Evolutionary conservation across 2,888 invertebrate species (phyloP).

Genomic region (Hermodice carunculata): DNA sequence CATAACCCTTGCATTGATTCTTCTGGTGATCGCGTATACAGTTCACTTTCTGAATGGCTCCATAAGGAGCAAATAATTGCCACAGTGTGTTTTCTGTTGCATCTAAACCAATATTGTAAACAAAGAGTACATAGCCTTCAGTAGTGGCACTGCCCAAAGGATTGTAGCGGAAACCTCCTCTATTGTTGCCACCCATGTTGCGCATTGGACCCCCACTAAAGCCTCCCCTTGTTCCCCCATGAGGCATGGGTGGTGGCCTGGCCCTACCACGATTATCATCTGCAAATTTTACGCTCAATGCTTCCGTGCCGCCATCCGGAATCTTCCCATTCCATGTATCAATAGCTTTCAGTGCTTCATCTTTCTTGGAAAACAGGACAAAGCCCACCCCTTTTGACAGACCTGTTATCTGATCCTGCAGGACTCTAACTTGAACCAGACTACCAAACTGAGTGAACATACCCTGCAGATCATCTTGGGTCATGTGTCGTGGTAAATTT

Average conservation of each 20-base stretch:
- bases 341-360: conserved; percentile 82
- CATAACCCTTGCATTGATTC: conserved; percentile 67
- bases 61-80: conserved; percentile 68
- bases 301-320: conserved; percentile 71
- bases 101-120: conserved; percentile 69
- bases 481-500: conserved; percentile 79
- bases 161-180: neutral
- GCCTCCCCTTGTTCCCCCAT: neutral
- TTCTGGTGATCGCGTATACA: conserved; percentile 65
- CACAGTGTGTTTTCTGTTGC: conserved; percentile 67
- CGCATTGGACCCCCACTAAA: conserved; percentile 8
- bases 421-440: conserved; percentile 92
- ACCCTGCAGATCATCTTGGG: conserved; percentile 84
- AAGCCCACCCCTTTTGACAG: conserved; percentile 92
- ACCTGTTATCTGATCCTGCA: conserved; percentile 90
- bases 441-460: conserved; percentile 90
- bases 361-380: conserved; percentile 83
- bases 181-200: neutral
- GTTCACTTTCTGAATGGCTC: conserved; percentile 68
- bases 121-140: conserved; percentile 64
- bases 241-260: conserved; percentile 25
- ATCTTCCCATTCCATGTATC: conserved; percentile 30
- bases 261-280: conserved; percentile 78
- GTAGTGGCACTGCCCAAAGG: conserved; percentile 6
- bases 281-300: conserved; percentile 86